Conservation (phyloP, 2,113 vertebrate species). For the Oreocharis arfaki region DNA sequence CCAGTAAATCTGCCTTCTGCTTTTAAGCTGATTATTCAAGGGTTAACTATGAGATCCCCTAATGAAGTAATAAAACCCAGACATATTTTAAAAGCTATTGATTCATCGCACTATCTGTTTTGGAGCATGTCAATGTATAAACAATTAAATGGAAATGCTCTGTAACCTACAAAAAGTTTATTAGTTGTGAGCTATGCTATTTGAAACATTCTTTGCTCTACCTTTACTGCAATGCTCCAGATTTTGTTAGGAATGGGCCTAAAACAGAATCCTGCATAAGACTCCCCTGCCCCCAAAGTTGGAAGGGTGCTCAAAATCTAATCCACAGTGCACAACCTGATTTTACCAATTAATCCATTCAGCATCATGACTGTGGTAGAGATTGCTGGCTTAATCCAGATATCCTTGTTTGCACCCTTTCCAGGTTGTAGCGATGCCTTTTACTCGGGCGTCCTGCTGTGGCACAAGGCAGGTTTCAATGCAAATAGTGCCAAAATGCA, state of each 20-base stretch:
- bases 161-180: not conserved
- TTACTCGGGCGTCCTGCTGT: not conserved
- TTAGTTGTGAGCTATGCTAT: not conserved
- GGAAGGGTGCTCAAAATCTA: not conserved
- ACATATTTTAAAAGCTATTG: slow-evolving; percentile 8
- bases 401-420: not conserved
- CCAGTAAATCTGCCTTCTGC: slow-evolving; percentile 54
- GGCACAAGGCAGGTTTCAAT: not conserved
- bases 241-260: not conserved
- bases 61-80: slow-evolving; percentile 45
- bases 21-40: slow-evolving; percentile 57
- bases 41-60: slow-evolving; percentile 36
- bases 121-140: not conserved
- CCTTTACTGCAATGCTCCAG: rapidly evolving
- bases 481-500: not conserved
- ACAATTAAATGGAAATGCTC: not conserved
- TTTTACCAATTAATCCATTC: not conserved
- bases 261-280: not conserved
- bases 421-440: not conserved
- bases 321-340: not conserved
- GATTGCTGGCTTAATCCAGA: not conserved
- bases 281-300: not conserved
- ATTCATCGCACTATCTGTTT: not conserved
- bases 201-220: not conserved
- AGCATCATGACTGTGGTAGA: not conserved